Conservation (phyloP, 2,888 invertebrate genomes). For the Apamea monoglypha region DNA sequence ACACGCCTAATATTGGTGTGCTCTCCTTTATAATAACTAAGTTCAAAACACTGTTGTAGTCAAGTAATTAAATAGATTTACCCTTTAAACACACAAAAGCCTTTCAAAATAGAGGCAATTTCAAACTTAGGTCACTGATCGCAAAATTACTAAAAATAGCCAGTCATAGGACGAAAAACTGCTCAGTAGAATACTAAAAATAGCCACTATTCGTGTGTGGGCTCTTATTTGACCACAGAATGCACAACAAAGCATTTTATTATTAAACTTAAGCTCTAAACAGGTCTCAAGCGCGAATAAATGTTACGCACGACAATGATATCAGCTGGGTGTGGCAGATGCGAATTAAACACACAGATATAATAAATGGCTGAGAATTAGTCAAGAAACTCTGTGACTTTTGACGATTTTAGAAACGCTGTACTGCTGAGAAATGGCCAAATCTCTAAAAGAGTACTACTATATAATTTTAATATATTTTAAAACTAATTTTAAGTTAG, state of each 20-base stretch:
- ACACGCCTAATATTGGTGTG: background rate
- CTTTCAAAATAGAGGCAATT: background rate
- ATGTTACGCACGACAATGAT: constrained; percentile 13
- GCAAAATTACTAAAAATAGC: background rate
- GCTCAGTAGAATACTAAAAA: background rate
- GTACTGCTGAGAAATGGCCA: too few relatives aligned
- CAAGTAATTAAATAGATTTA: constrained; percentile 1
- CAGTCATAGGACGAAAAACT: background rate
- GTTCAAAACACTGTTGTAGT: background rate
- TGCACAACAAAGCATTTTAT: constrained; percentile 32
- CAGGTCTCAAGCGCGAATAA: constrained; percentile 8
- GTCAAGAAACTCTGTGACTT: background rate
- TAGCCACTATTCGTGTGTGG: constrained; percentile 16
- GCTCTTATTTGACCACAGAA: constrained; percentile 4
- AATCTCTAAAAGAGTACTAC: too few relatives aligned
- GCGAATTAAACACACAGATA: background rate
- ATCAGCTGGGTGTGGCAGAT: constrained; percentile 2
- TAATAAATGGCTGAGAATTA: background rate
- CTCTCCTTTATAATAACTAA: background rate
- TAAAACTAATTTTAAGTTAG: too few relatives aligned
- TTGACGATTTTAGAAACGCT: background rate
- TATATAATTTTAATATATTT: too few relatives aligned
- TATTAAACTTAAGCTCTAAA: constrained; percentile 1
- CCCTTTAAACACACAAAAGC: background rate
- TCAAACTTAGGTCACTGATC: background rate